Conservation (phyloP, 2,797 vertebrate species). For the Staurois parvus region DNA sequence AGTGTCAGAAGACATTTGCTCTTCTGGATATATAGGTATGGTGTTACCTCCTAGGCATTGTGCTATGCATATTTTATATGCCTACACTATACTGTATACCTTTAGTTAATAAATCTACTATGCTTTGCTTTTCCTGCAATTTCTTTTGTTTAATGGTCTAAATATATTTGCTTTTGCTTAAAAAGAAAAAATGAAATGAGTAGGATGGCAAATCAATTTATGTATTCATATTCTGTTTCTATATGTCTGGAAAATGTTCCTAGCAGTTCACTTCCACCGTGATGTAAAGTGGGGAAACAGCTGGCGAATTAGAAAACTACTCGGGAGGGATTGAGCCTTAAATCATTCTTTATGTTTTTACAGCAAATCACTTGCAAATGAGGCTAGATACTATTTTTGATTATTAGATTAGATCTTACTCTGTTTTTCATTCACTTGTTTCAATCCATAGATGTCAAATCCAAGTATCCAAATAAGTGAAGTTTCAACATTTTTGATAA, state of each 20-base stretch:
- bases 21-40: no score
- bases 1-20: no score
- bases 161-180: constrained; percentile 8
- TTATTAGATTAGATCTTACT: constrained; percentile 37
- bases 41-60: no score
- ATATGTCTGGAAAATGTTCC: constrained; percentile 51
- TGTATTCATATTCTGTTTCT: constrained; percentile 33
- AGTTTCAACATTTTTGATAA: not conserved
- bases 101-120: no score
- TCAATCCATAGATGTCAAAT: constrained; percentile 36
- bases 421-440: constrained; percentile 34
- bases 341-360: constrained; percentile 57
- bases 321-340: constrained; percentile 45
- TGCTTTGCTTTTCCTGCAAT: no score
- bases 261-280: constrained; percentile 42
- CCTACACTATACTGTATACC: no score
- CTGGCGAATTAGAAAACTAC: constrained; percentile 54
- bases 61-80: no score
- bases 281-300: constrained; percentile 58
- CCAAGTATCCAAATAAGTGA: constrained; percentile 30
- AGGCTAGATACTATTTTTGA: constrained; percentile 34
- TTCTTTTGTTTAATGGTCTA: constrained; percentile 18
- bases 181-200: constrained; percentile 3
- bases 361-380: constrained; percentile 55
- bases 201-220: constrained; percentile 44